A percentile compares a stretch with the other conserved stretches of the same genome.
Evolutionary conservation across 2,888 invertebrate genomes (phyloP).

Genomic region (Lasioglossum morio): DNA sequence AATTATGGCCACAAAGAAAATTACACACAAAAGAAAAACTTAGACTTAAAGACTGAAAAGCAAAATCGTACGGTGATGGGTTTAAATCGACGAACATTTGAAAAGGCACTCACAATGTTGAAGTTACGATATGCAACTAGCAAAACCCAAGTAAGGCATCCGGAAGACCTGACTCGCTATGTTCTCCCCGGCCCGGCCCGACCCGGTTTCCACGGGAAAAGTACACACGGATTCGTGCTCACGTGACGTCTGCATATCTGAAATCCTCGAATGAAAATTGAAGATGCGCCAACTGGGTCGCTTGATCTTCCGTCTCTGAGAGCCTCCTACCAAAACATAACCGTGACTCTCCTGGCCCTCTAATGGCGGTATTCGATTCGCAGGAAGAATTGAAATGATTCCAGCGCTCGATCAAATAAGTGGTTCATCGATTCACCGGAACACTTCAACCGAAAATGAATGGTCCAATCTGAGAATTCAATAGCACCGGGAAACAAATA

Average conservation of each 20-base stretch:
- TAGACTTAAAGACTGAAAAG: too few relatives aligned
- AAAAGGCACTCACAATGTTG: constrained; percentile 25
- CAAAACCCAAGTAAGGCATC: constrained; percentile 29
- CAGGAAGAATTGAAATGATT: constrained; percentile 23
- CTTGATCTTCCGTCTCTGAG: constrained; percentile 70
- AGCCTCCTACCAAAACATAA: constrained; percentile 65
- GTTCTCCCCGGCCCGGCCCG: constrained; percentile 37
- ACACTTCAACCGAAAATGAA: background rate
- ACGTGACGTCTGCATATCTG: constrained; percentile 59
- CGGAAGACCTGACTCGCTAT: constrained; percentile 33
- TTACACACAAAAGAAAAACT: background rate
- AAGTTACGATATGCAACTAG: constrained; percentile 30
- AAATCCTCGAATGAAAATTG: constrained; percentile 68
- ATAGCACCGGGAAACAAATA: background rate
- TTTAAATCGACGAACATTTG: background rate
- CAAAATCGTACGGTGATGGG: background rate
- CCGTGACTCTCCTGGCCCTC: constrained; percentile 13
- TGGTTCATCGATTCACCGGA: background rate
- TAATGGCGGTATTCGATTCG: constrained; percentile 9
- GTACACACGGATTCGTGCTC: constrained; percentile 59
- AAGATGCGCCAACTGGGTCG: constrained; percentile 75
- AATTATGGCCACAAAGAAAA: background rate
- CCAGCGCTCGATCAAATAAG: background rate
- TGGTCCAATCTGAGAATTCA: background rate
- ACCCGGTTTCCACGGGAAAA: constrained; percentile 61